A percentile compares a stretch with the other conserved stretches of the same genome.
phyloP scores from a whole-genome alignment of 2,888 invertebrate genomes.

The Baronia brevicornis region DNA sequence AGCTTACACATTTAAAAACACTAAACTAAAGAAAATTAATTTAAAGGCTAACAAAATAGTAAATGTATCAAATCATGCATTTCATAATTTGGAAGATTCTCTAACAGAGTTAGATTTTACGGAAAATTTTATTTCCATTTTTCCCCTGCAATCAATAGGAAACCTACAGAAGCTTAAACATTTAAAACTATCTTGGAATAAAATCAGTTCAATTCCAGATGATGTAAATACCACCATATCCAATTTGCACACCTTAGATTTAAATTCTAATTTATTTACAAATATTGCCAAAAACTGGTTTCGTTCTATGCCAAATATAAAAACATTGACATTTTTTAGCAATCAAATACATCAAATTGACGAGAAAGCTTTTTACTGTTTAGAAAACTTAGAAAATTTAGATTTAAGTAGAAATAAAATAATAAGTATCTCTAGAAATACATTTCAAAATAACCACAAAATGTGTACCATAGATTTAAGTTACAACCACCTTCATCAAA shows the following conservation, averaged over 20 bases:
- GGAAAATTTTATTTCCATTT: conserved; percentile 88
- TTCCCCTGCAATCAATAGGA: conserved; percentile 86
- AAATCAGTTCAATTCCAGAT: conserved; percentile 85
- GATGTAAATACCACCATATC: conserved; percentile 82
- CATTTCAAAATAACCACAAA: conserved; percentile 85
- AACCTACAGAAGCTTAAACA: conserved; percentile 83
- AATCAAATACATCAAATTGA: conserved; percentile 87
- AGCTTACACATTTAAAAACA: conserved; percentile 88
- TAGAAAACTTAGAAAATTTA: conserved; percentile 85
- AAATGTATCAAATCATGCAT: conserved; percentile 88
- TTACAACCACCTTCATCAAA: conserved; percentile 91
- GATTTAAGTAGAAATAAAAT: conserved; percentile 93
- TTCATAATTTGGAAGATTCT: conserved; percentile 83
- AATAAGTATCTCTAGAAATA: conserved; percentile 81
- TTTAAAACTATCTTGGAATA: conserved; percentile 87
- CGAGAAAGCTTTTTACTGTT: conserved; percentile 83
- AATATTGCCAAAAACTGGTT: conserved; percentile 86
- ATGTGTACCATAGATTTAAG: conserved; percentile 89
- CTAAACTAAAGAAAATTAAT: conserved; percentile 86
- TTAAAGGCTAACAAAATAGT: conserved; percentile 89
- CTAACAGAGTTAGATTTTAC: conserved; percentile 89
- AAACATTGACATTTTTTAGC: conserved; percentile 87
- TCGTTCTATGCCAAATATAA: conserved; percentile 85
- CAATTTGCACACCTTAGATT: conserved; percentile 84
- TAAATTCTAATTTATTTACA: conserved; percentile 90